These are phyloP conservation scores for Microcebus griseorufus DNA, from an alignment of 2,113 vertebrate species.

Conservation along the genomic window DNA sequence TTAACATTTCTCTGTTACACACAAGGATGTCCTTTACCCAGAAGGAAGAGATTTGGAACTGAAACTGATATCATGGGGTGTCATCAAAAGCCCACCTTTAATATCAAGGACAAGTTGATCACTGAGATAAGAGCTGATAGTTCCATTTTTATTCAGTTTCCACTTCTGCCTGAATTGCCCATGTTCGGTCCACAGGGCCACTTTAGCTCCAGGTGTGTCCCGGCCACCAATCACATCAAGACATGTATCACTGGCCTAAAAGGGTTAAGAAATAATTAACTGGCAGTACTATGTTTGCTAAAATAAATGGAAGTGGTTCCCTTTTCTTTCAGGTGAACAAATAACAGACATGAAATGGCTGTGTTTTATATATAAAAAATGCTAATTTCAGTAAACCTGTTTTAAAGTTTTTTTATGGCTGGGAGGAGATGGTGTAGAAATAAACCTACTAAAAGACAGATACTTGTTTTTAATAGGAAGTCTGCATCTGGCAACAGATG, in stretches of 20 bases:
- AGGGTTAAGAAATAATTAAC: neutral
- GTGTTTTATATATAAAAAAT: neutral
- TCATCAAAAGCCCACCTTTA: conserved; percentile 83
- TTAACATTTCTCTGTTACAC: neutral
- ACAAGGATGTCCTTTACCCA: neutral
- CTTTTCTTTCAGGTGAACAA: neutral
- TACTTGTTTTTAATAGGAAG: neutral
- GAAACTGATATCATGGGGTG: neutral
- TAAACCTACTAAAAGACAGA: neutral
- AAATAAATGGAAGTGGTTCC: neutral
- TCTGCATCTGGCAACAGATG: neutral
- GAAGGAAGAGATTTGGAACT: neutral
- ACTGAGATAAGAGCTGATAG: conserved; percentile 88
- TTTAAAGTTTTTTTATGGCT: neutral
- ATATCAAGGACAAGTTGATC: conserved; percentile 89
- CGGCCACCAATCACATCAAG: conserved; percentile 91
- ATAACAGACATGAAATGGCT: neutral
- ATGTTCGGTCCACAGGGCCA: conserved; percentile 90
- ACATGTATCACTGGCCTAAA: conserved; percentile 87
- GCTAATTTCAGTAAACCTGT: neutral
- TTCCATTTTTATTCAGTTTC: conserved; percentile 88
- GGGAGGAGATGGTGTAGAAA: neutral
- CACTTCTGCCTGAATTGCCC: conserved; percentile 89
- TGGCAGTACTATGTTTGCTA: neutral
- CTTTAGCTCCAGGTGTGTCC: conserved; percentile 86